Percentiles rank a stretch among this genome's conserved stretches.
These are phyloP conservation scores for Stichopus chloronotus DNA, from an alignment of 35 echinoderm and acorn worm genomes.

Conservation along the genomic window DNA sequence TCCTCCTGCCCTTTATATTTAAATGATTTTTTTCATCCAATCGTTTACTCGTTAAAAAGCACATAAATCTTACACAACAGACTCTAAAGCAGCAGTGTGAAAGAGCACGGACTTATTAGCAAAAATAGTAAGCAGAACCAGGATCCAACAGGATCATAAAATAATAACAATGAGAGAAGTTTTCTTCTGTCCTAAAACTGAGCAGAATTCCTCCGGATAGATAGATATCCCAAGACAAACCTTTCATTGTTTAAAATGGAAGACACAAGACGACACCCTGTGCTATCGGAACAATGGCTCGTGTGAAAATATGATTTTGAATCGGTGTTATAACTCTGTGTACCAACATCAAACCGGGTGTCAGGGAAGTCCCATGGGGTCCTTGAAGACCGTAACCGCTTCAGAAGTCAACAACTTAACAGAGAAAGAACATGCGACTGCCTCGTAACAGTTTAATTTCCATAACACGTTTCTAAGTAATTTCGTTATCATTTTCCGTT, in stretches of 20 bases:
- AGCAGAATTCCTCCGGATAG: too few species aligned
- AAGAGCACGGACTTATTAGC: too few species aligned
- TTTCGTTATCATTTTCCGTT: neutral
- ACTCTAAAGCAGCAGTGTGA: too few species aligned
- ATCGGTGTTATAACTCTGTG: neutral
- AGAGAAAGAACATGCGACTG: neutral
- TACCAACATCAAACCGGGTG: neutral
- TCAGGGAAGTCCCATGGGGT: neutral
- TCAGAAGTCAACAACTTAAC: neutral
- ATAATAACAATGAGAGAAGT: too few species aligned
- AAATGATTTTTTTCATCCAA: too few species aligned
- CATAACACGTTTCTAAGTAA: neutral
- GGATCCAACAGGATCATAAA: too few species aligned
- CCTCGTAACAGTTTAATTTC: neutral
- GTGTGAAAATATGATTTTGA: constrained; percentile 5
- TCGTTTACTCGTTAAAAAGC: too few species aligned
- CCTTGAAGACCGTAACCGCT: constrained; percentile 10
- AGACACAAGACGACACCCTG: neutral
- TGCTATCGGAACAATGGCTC: constrained; percentile 12
- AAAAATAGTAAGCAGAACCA: too few species aligned
- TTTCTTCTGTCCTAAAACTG: too few species aligned
- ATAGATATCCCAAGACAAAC: neutral
- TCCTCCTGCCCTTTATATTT: too few species aligned
- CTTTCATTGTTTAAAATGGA: neutral
- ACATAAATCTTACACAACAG: too few species aligned